Base-by-base conservation (phyloP, 2,113 vertebrate genomes). In the Catharus bicknelli region DNA sequence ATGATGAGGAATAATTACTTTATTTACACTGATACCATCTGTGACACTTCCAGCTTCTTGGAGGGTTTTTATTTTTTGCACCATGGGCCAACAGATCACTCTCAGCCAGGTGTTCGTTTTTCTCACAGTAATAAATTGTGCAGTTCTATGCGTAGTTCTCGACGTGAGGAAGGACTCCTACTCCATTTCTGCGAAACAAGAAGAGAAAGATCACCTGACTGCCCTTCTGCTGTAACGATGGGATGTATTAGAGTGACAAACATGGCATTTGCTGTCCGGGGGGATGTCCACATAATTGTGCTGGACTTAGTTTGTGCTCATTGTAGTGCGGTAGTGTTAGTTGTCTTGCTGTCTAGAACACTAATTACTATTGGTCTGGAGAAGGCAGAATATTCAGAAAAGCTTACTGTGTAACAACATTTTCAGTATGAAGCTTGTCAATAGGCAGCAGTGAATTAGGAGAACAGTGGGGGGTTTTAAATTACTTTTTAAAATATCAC, bases 101-200 rank as follows among this genome's bases (percentile, higher is more conserved):
- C 34, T 26, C 3, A 8, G 18, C 11, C 2, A 13, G 29, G 25
- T 3, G 13, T 0, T 12, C 3, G 51, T 79, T 69, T 68, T 72
- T 15, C 21, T 63, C 23, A 4, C 1, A 14, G 12, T 43, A 43
- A 43, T 32, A 75, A 62, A 27, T 15, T 6, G 18, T 36, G 53
- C 21, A 25, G 58, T 13, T 67, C 43, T 62, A 11, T 10, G 5
- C 15, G 4, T 5, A 13, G 8, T 16, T 66, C 32, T 7, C 11
- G 40, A 18, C 2, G 0, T 19, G 23, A 32, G 18, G 19, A 69
- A 66, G 3, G 38, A 43, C 21, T 54, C 34, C 43, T 54, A 1
- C 5, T 61, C 36, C 9, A 4, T 40, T 38, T 51, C 23, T 0
- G 0, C 40, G 36, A 82, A 40, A 23, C 20, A 70, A 50, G 29